phyloP scores from a whole-genome alignment of 2,888 invertebrate species.

The Caradrina clavipalpis region DNA sequence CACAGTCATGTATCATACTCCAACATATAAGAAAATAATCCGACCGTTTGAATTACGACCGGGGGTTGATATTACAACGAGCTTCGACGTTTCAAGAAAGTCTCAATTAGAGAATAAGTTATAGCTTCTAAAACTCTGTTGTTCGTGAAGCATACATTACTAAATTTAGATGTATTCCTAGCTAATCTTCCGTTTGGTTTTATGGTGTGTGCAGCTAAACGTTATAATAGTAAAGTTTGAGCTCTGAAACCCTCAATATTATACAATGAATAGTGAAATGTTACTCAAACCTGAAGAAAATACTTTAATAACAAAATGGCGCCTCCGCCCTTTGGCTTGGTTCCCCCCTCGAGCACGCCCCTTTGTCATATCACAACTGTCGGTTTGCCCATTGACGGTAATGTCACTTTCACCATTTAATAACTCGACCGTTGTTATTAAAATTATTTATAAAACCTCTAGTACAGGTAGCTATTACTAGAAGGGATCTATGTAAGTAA shows the following conservation, averaged over 20 bases:
- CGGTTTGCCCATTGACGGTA: constrained; percentile 71
- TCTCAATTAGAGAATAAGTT: constrained; percentile 72
- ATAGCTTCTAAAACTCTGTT: constrained; percentile 68
- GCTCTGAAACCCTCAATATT: constrained; percentile 12
- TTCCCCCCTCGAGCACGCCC: constrained; percentile 72
- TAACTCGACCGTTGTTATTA: not conserved
- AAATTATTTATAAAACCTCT: constrained; percentile 1
- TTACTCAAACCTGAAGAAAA: constrained; percentile 31
- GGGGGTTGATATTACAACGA: constrained; percentile 72
- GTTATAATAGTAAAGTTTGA: constrained; percentile 17
- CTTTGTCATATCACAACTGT: constrained; percentile 74
- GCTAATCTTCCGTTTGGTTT: constrained; percentile 39
- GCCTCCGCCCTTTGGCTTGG: constrained; percentile 69
- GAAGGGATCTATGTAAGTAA: not conserved
- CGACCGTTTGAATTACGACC: constrained; percentile 82
- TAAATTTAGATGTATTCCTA: constrained; percentile 43
- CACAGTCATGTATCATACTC: constrained; percentile 87
- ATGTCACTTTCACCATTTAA: constrained; percentile 51
- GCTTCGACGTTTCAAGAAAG: constrained; percentile 75
- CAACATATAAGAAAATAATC: constrained; percentile 87
- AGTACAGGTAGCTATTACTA: not conserved
- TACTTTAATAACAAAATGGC: constrained; percentile 69
- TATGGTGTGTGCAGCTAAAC: constrained; percentile 19
- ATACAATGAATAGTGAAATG: constrained; percentile 16
- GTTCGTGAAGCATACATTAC: constrained; percentile 53